These are phyloP conservation scores for Heliconius charithonia DNA, from an alignment of 2,888 invertebrate genomes.

Conservation along the genomic window DNA sequence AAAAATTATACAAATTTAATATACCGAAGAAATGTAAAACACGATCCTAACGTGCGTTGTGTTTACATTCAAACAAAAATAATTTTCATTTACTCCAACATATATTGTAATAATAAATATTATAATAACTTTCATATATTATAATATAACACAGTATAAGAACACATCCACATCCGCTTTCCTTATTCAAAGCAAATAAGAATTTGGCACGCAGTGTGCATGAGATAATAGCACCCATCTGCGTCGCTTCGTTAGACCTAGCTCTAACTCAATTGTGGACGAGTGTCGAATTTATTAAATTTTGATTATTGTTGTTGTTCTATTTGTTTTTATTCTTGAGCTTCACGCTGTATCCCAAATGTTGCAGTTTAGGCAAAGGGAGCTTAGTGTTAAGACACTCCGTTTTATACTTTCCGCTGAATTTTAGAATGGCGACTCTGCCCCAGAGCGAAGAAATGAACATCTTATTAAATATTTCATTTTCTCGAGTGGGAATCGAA, in stretches of 20 bases:
- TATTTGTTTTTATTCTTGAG: background rate
- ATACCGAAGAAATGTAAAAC: too few relatives aligned
- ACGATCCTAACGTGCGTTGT: too few relatives aligned
- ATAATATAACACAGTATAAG: background rate
- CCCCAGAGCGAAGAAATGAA: too few relatives aligned
- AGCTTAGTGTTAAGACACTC: background rate
- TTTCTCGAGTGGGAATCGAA: too few relatives aligned
- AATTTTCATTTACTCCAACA: too few relatives aligned
- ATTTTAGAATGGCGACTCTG: background rate
- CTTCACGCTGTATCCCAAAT: background rate
- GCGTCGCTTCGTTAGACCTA: constrained; percentile 28
- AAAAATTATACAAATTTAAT: too few relatives aligned
- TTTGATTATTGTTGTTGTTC: background rate
- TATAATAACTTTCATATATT: background rate
- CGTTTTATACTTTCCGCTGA: background rate
- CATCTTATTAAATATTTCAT: too few relatives aligned
- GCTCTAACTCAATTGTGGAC: constrained; percentile 37
- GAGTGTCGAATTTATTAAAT: constrained; percentile 26
- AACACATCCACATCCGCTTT: background rate
- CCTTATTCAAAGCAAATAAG: constrained; percentile 32
- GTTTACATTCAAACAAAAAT: too few relatives aligned
- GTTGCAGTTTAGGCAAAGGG: background rate
- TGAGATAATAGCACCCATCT: constrained; percentile 37
- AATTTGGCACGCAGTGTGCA: constrained; percentile 38
- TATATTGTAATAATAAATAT: background rate